These are phyloP conservation scores for Corella eumyota DNA, from an alignment of 23 tunicate species.

Conservation along the genomic window DNA sequence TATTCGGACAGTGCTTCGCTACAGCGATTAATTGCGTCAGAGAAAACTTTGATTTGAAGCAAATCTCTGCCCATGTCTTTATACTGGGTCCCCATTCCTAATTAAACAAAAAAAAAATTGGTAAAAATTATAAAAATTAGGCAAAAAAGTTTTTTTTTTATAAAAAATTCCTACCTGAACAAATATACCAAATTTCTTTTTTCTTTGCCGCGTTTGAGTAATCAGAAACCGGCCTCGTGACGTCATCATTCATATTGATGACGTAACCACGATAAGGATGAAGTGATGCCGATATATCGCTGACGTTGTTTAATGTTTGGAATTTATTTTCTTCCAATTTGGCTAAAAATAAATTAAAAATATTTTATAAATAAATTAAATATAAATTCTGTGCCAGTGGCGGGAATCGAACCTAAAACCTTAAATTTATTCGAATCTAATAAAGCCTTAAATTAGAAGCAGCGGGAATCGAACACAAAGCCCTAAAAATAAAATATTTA, in stretches of 20 bases:
- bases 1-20: conserved; percentile 7
- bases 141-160: no score
- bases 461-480: neutral
- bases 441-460: conserved; percentile 1
- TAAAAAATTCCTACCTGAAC: conserved; percentile 14
- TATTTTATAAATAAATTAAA: neutral
- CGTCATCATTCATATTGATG: conserved; percentile 13
- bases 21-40: conserved; percentile 6
- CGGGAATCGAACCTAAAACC: neutral
- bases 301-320: neutral
- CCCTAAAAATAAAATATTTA: neutral
- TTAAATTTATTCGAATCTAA: no score
- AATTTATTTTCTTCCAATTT: no score
- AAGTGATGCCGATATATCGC: neutral
- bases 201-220: neutral
- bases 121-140: no score
- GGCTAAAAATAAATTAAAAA: neutral
- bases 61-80: conserved; percentile 14
- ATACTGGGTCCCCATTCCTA: conserved; percentile 29
- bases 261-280: conserved; percentile 16
- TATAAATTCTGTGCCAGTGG: neutral
- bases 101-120: neutral
- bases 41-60: conserved; percentile 4
- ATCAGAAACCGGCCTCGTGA: neutral
- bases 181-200: conserved; percentile 9